Evolutionary conservation across 2,888 invertebrate genomes (phyloP).

Genomic region (Auanema sp.): DNA sequence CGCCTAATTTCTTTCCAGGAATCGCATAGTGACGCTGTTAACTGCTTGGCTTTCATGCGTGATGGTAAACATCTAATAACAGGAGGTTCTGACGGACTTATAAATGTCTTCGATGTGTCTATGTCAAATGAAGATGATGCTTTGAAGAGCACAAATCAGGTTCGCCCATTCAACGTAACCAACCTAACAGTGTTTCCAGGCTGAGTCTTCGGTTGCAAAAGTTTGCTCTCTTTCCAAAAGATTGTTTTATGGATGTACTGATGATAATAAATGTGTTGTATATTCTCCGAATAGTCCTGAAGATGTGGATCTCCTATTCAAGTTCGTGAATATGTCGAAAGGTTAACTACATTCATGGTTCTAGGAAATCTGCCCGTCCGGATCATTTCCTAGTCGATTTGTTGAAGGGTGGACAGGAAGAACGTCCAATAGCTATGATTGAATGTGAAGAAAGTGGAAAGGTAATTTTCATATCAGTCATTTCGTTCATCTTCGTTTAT

Average conservation of each 20-base stretch:
- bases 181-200: slow-evolving; percentile 8
- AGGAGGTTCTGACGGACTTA: slow-evolving; percentile 26
- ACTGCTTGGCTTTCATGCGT: slow-evolving; percentile 26
- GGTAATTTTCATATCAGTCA: neutral
- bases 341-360: neutral
- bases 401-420: slow-evolving; percentile 18
- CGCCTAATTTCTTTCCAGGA: slow-evolving; percentile 19
- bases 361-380: slow-evolving; percentile 11
- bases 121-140: slow-evolving; percentile 21
- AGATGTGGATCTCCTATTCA: slow-evolving; percentile 23
- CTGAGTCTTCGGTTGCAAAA: slow-evolving; percentile 15
- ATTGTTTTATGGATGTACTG: slow-evolving; percentile 17
- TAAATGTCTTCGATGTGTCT: slow-evolving; percentile 23
- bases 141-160: slow-evolving; percentile 17
- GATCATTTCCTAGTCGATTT: slow-evolving; percentile 21
- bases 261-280: slow-evolving; percentile 21
- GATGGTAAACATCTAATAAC: slow-evolving; percentile 28
- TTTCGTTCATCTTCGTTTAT: neutral
- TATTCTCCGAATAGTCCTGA: slow-evolving; percentile 19
- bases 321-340: slow-evolving; percentile 3
- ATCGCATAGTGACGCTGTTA: slow-evolving; percentile 16
- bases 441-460: slow-evolving; percentile 22
- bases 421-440: slow-evolving; percentile 19
- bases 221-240: slow-evolving; percentile 20
- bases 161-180: neutral